Conservation (phyloP, 1,140 invertebrate species). For the Zaprionus camerounensis region DNA sequence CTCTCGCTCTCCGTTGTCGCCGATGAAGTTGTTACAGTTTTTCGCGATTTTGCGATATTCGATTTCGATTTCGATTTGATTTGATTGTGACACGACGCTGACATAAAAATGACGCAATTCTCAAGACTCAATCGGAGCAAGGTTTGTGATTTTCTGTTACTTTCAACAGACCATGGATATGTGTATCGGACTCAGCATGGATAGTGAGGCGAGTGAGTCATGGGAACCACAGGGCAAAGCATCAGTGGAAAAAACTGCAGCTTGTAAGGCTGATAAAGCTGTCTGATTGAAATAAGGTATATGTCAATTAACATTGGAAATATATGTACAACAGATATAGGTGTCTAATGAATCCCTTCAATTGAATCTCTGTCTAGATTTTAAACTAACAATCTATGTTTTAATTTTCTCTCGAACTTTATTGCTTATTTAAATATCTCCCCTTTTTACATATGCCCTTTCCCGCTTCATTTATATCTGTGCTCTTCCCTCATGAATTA, state of each 20-base stretch:
- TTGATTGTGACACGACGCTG: constrained; percentile 79
- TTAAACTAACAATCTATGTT: too few species aligned
- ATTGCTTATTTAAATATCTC: too few species aligned
- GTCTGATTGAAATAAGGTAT: not conserved
- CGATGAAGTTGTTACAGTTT: constrained; percentile 80
- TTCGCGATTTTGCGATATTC: constrained; percentile 33
- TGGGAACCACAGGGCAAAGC: constrained; percentile 11
- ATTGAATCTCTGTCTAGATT: too few species aligned
- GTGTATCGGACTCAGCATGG: not conserved
- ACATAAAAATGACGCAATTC: constrained; percentile 75
- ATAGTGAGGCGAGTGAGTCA: constrained; percentile 19
- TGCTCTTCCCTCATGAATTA: too few species aligned
- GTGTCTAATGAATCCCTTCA: too few species aligned
- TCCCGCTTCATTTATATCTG: not conserved
- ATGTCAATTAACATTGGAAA: not conserved
- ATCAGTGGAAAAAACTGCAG: constrained; percentile 13
- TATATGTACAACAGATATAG: too few species aligned
- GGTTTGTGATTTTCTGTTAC: constrained; percentile 35
- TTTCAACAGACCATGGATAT: constrained; percentile 33
- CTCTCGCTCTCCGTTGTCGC: constrained; percentile 60
- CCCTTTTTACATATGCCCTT: too few species aligned
- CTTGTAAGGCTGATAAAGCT: constrained; percentile 1
- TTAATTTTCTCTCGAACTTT: too few species aligned
- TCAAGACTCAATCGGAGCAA: constrained; percentile 43
- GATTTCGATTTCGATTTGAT: constrained; percentile 39